Conservation (phyloP, 2,888 invertebrate species). For the Barypeithes pellucidus region DNA sequence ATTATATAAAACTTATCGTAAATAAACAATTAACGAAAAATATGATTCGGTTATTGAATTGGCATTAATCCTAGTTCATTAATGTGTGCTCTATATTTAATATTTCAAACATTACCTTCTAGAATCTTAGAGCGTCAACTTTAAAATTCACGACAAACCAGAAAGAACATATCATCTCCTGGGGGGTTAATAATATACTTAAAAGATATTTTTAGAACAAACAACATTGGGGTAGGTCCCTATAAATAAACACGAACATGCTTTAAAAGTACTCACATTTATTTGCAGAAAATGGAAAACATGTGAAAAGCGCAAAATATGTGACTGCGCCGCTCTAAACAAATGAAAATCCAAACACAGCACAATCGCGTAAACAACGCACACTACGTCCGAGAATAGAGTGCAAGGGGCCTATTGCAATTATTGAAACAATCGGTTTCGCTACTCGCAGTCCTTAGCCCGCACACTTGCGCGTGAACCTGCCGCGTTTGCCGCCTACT, state of each 20-base stretch:
- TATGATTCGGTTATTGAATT: no score
- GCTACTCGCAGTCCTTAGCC: conserved; percentile 62
- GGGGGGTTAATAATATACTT: neutral
- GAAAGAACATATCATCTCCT: neutral
- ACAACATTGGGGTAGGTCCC: conserved; percentile 34
- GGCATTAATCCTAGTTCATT: no score
- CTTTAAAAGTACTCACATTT: conserved; percentile 34
- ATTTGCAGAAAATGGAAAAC: conserved; percentile 22
- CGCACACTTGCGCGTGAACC: conserved; percentile 68
- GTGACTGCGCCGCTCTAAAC: conserved; percentile 28
- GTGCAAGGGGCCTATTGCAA: conserved; percentile 63
- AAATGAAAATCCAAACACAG: conserved; percentile 45
- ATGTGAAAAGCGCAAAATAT: conserved; percentile 32
- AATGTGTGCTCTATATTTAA: no score
- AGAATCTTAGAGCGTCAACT: neutral
- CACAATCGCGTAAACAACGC: conserved; percentile 46
- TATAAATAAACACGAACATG: conserved; percentile 44
- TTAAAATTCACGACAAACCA: neutral
- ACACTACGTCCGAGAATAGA: conserved; percentile 49
- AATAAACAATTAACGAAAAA: no score
- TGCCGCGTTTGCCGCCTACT: conserved; percentile 69
- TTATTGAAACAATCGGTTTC: conserved; percentile 67
- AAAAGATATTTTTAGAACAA: conserved; percentile 21
- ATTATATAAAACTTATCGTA: no score
- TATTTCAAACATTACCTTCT: no score